phyloP scores from a whole-genome alignment of 2,113 vertebrate genomes.

The Bostrychus sinensis region DNA sequence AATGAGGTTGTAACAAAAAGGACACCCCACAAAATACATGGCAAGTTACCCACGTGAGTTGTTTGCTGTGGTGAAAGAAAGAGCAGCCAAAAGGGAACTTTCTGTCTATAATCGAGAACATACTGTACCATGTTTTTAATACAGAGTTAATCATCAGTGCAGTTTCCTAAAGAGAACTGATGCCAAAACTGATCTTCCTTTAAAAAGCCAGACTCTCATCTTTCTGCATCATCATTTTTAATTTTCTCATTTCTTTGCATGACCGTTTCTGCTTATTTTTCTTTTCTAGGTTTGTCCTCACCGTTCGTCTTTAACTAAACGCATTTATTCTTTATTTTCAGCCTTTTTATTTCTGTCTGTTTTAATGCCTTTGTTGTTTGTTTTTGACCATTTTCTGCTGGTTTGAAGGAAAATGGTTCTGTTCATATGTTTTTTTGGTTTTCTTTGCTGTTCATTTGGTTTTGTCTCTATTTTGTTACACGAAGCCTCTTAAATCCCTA shows the following conservation, averaged over 20 bases:
- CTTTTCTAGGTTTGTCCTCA: not conserved
- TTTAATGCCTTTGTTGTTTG: not conserved
- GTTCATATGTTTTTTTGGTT: slow-evolving; percentile 22
- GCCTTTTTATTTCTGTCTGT: not conserved
- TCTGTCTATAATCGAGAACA: too few relatives aligned
- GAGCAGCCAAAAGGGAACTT: too few relatives aligned
- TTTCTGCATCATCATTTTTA: not conserved
- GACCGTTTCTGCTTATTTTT: slow-evolving; percentile 11
- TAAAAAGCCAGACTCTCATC: slow-evolving; percentile 9
- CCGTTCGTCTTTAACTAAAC: not conserved
- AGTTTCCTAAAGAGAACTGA: too few relatives aligned
- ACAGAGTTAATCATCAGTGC: too few relatives aligned
- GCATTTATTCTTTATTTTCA: not conserved
- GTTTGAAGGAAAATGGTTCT: not conserved
- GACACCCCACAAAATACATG: too few relatives aligned
- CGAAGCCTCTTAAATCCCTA: slow-evolving; percentile 32
- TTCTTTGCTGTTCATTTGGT: slow-evolving; percentile 17
- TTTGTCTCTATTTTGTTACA: not conserved
- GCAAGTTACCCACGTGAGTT: too few relatives aligned
- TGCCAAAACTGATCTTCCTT: not conserved
- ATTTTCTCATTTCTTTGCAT: slow-evolving; percentile 11
- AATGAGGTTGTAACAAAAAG: too few relatives aligned
- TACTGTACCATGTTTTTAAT: too few relatives aligned
- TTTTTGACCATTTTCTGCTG: slow-evolving; percentile 9
- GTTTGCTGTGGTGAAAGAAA: too few relatives aligned